Evolutionary conservation across 2,888 invertebrate species (phyloP), one percentile per base, ranked within the genome.

Genomic region (Drosophila neonasuta): DNA sequence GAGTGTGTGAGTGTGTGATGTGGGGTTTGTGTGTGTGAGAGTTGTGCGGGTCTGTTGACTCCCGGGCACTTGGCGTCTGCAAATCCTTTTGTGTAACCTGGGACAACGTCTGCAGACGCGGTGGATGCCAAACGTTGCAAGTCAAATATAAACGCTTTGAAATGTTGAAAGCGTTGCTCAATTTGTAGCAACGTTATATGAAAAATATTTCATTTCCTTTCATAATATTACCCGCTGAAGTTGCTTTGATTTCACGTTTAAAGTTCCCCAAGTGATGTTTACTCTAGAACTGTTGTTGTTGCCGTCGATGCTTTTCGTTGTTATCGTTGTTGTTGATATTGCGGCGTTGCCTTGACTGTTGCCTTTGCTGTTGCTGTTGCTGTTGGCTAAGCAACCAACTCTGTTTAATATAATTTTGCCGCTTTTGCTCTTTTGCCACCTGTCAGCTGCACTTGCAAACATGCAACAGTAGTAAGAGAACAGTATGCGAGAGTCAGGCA

Each of bases 51-150:
- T 46, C 39, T 78, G 59, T 68, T 71, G 68, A 73, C 74, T 74
- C 24, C 42, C 55, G 55, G 58, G 58, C 29, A 55, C 48, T 44
- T 64, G 50, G 70, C 68, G 68, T 66, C 60, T 64, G 68, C 68
- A 80, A 82, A 82, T 86, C 79, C 85, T 81, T 79, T 77, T 79
- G 86, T 85, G 87, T 85, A 66, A 68, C 86, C 71, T 74, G 78
- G 73, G 79, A 82, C 82, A 87, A 87, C 82, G 74, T 70, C 68
- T 71, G 75, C 54, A 61, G 76, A 68, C 68, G 64, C 71, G 55
- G 49, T 46, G 44, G 55, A 34, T 71, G 42, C 59, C 73, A 63
- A 74, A 69, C 63, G 32, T 51, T 68, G 54, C 58, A 51, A 74
- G 51, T 55, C 83, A 76, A 82, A 87, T 74, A 69, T 58, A 64